A percentile compares a stretch with the other conserved stretches of the same genome.
Conservation (phyloP, 2,888 invertebrate species). For the Ptilodon capucinus region DNA sequence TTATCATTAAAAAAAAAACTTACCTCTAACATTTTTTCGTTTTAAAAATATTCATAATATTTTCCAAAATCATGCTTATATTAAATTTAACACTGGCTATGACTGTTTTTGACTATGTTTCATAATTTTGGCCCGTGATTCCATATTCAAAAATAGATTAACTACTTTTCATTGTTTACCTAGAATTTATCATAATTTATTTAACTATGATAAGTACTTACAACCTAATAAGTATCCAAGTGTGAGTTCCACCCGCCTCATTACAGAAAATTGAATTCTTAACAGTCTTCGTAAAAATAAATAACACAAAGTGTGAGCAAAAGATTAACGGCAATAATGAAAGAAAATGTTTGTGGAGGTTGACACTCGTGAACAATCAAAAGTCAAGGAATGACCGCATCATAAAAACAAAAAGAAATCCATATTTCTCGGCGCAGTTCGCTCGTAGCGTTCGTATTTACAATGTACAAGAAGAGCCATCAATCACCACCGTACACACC, state of each 20-base stretch:
- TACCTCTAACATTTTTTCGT: conserved; percentile 28
- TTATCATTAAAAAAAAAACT: conserved; percentile 31
- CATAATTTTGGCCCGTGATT: conserved; percentile 77
- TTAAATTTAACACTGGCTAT: conserved; percentile 52
- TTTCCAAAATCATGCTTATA: conserved; percentile 33
- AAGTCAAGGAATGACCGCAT: conserved; percentile 57
- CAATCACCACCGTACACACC: conserved; percentile 10
- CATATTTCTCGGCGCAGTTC: conserved; percentile 20
- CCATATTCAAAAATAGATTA: conserved; percentile 60
- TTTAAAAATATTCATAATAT: conserved; percentile 33
- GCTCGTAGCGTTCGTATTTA: conserved; percentile 24
- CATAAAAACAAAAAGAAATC: conserved; percentile 33
- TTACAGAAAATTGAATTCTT: conserved; percentile 41
- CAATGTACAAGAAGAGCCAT: conserved; percentile 19
- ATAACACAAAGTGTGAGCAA: conserved; percentile 71
- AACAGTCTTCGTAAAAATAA: conserved; percentile 62
- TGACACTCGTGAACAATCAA: conserved; percentile 40
- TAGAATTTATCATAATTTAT: conserved; percentile 41
- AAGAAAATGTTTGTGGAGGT: conserved; percentile 39
- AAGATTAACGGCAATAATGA: conserved; percentile 49
- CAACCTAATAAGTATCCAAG: conserved; percentile 35
- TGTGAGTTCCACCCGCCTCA: conserved; percentile 40
- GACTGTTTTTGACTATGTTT: conserved; percentile 75
- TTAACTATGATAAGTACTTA: conserved; percentile 59
- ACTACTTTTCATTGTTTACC: conserved; percentile 39